A percentile compares a stretch with the other conserved stretches of the same genome.
Conservation (phyloP, 2,797 vertebrate species). For the Tangara arthus region DNA sequence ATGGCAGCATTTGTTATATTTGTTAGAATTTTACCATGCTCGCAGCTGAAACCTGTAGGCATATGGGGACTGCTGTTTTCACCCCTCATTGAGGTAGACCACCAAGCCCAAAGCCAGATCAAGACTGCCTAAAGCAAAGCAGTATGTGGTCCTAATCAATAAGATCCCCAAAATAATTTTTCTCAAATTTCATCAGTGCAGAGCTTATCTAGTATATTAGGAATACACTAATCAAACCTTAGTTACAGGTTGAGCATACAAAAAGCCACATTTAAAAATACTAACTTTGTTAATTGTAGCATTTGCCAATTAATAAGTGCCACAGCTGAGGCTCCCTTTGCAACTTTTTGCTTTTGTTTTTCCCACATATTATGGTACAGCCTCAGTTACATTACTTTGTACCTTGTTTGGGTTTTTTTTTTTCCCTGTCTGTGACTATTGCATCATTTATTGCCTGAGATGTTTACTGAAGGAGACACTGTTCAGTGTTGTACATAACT, state of each 20-base stretch:
- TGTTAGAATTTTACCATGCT: not conserved
- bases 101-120: not conserved
- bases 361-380: not conserved
- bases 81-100: not conserved
- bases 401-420: not conserved
- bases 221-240: not conserved
- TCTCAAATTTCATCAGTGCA: not conserved
- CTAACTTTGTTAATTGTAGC: not conserved
- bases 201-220: not conserved
- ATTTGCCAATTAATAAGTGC: not conserved
- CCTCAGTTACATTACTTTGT: not conserved
- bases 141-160: not conserved
- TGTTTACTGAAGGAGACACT: not conserved
- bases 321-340: not conserved
- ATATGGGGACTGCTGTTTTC: not conserved
- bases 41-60: not conserved
- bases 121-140: not conserved
- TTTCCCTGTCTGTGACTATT: not conserved
- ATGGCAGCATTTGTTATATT: not conserved
- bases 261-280: not conserved
- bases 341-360: not conserved
- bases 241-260: not conserved
- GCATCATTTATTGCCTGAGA: not conserved
- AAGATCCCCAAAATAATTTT: not conserved
- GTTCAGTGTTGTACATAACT: not conserved